Conservation (phyloP, 2,888 invertebrate genomes). For the Stenoptilia bipunctidactyla region DNA sequence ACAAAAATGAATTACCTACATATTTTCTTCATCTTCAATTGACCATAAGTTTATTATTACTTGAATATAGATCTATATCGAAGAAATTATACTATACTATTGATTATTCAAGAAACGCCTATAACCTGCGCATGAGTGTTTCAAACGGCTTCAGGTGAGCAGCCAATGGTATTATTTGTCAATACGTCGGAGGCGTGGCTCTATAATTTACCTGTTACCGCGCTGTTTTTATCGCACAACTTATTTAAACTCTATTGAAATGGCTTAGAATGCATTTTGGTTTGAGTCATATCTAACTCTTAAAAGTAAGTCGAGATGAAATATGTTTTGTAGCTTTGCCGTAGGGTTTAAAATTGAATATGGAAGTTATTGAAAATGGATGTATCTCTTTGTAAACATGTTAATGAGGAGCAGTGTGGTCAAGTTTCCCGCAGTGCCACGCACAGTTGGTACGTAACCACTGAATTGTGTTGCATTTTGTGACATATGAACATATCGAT, state of each 20-base stretch:
- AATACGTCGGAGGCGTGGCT: constrained; percentile 48
- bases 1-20: too few relatives aligned
- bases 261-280: not conserved
- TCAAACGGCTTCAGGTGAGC: constrained; percentile 19
- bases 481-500: constrained; percentile 28
- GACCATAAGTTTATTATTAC: too few relatives aligned
- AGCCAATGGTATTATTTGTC: constrained; percentile 57
- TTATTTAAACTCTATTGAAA: not conserved
- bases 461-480: constrained; percentile 42
- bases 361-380: constrained; percentile 20
- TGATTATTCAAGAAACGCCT: constrained; percentile 23
- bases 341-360: constrained; percentile 28
- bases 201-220: constrained; percentile 21
- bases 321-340: constrained; percentile 20
- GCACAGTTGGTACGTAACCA: constrained; percentile 60
- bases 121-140: constrained; percentile 57
- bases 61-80: too few relatives aligned
- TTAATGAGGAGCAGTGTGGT: constrained; percentile 58
- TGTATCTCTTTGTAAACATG: constrained; percentile 56
- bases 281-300: constrained; percentile 1
- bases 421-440: constrained; percentile 64
- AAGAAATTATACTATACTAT: too few relatives aligned
- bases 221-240: constrained; percentile 7
- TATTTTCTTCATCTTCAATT: too few relatives aligned
- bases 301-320: constrained; percentile 19